These are phyloP conservation scores for Taeniopygia guttata DNA, from an alignment of 2,797 vertebrate genomes.

Conservation along the genomic window DNA sequence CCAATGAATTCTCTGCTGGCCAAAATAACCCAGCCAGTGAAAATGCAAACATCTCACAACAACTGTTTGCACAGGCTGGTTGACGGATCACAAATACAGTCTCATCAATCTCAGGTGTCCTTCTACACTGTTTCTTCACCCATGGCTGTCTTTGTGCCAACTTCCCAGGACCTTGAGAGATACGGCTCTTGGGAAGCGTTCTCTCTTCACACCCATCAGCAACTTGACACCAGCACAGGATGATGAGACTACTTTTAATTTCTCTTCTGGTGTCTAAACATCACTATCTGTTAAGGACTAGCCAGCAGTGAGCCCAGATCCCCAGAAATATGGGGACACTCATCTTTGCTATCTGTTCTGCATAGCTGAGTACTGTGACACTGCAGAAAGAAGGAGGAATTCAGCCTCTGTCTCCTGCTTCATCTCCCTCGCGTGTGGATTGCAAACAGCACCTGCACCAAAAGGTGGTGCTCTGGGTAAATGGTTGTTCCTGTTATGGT, in stretches of 20 bases:
- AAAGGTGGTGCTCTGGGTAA: conserved; percentile 7
- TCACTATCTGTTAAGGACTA: background rate
- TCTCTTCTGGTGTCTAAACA: background rate
- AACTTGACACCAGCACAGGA: background rate
- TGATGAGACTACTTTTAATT: background rate
- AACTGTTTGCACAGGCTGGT: background rate
- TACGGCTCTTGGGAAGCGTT: background rate
- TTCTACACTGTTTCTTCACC: background rate
- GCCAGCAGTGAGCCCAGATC: background rate
- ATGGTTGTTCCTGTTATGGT: background rate
- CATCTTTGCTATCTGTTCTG: background rate
- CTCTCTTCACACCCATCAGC: rapidly evolving
- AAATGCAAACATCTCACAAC: background rate
- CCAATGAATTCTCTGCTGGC: background rate
- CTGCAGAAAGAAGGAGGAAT: background rate
- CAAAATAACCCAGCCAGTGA: background rate
- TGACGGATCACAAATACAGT: background rate
- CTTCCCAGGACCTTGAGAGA: background rate
- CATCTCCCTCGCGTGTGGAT: background rate
- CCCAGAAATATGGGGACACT: background rate
- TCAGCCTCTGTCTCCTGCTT: background rate
- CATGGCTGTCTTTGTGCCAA: background rate
- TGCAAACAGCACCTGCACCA: background rate
- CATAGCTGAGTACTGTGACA: background rate
- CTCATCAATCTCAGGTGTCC: background rate